Evolutionary conservation across 2,888 invertebrate species (phyloP).

Genomic region (Kryphioiulus occultus): DNA sequence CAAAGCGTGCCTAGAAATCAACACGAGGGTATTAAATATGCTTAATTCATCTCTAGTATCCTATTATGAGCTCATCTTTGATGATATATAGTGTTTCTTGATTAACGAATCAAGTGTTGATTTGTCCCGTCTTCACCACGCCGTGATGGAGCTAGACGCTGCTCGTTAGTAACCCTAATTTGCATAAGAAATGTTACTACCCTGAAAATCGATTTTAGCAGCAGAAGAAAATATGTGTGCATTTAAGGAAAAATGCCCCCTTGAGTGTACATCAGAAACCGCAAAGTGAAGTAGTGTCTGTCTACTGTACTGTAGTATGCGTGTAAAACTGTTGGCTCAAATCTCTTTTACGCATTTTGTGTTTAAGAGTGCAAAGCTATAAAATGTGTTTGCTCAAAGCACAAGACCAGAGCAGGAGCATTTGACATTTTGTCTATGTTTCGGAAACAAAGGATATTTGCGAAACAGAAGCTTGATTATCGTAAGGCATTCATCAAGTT

Average conservation of each 20-base stretch:
- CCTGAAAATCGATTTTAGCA: background rate
- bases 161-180: background rate
- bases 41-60: background rate
- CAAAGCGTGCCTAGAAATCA: background rate
- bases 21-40: background rate
- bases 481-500: no score
- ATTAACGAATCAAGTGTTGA: background rate
- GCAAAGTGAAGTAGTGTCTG: background rate
- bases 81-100: background rate
- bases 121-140: background rate
- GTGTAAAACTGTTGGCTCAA: no score
- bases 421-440: no score
- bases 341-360: no score
- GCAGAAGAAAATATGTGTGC: background rate
- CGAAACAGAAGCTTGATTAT: no score
- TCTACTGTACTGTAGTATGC: background rate
- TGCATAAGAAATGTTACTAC: background rate
- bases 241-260: background rate
- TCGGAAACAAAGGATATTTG: no score
- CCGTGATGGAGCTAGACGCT: background rate
- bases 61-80: background rate
- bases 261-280: background rate
- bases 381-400: no score
- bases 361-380: no score
- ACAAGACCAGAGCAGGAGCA: no score